Evolutionary conservation across 2,888 invertebrate species (phyloP).

Genomic region (Megalurothrips usitatus): DNA sequence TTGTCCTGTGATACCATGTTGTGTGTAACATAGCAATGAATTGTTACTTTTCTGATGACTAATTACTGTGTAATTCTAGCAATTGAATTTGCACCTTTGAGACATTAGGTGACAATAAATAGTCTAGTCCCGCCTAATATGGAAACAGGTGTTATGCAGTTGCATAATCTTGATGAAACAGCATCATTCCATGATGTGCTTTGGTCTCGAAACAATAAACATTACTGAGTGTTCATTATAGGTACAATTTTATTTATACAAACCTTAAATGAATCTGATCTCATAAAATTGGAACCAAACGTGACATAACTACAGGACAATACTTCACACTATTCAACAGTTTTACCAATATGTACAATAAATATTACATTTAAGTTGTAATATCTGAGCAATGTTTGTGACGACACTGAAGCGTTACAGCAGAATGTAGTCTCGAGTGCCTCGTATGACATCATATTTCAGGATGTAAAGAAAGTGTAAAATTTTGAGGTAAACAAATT

Average conservation of each 20-base stretch:
- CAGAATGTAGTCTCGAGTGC: no score
- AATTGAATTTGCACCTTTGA: conserved; percentile 13
- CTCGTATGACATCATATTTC: no score
- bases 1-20: conserved; percentile 4
- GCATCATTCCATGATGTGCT: conserved; percentile 13
- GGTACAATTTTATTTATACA: neutral
- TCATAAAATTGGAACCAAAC: no score
- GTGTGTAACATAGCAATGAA: conserved; percentile 17
- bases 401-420: no score
- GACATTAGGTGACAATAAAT: conserved; percentile 17
- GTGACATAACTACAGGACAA: neutral
- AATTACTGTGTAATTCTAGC: conserved; percentile 25
- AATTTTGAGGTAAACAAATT: no score
- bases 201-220: conserved; percentile 2
- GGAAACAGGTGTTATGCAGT: neutral
- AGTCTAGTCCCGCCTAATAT: conserved; percentile 14
- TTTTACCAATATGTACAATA: neutral
- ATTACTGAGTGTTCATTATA: neutral
- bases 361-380: neutral
- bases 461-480: no score
- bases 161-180: neutral
- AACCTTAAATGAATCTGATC: neutral
- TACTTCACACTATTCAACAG: neutral
- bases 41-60: conserved; percentile 11
- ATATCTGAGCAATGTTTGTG: no score